Evolutionary conservation across 2,113 vertebrate genomes (phyloP).

Genomic region (Dolichallabes microphthalmus): DNA sequence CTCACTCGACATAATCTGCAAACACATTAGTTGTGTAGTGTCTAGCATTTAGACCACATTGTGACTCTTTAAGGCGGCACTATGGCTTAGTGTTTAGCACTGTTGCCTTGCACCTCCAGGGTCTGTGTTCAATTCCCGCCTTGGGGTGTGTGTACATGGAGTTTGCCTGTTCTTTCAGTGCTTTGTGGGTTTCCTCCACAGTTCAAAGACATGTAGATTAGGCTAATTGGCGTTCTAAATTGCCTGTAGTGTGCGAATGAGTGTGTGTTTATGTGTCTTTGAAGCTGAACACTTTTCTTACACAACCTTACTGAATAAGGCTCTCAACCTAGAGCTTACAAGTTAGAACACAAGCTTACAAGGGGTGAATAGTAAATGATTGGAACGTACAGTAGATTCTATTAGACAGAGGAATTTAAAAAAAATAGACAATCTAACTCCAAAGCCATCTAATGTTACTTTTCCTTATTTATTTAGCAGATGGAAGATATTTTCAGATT

Average conservation of each 20-base stretch:
- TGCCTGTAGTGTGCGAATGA: too few relatives aligned
- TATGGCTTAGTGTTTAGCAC: too few relatives aligned
- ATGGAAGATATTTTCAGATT: too few relatives aligned
- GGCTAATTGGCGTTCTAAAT: too few relatives aligned
- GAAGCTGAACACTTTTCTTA: background rate
- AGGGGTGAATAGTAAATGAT: background rate
- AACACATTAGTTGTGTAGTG: background rate
- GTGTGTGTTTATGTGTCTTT: background rate
- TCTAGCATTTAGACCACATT: background rate
- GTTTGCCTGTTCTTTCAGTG: too few relatives aligned
- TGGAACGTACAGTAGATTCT: background rate
- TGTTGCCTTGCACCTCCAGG: too few relatives aligned
- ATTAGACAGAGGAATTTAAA: background rate
- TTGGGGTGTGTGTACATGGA: too few relatives aligned
- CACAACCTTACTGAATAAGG: background rate
- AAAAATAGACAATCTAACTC: background rate
- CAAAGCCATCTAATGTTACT: background rate
- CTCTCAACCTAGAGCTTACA: background rate
- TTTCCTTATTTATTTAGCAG: background rate
- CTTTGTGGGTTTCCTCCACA: too few relatives aligned
- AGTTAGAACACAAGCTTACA: background rate
- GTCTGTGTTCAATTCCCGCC: too few relatives aligned
- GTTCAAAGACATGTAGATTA: too few relatives aligned
- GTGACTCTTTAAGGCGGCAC: background rate
- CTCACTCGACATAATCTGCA: background rate